Evolutionary conservation across 2,797 vertebrate species (phyloP), one percentile per base, ranked within the genome.

Genomic region (Coranthus polyacanthus): DNA sequence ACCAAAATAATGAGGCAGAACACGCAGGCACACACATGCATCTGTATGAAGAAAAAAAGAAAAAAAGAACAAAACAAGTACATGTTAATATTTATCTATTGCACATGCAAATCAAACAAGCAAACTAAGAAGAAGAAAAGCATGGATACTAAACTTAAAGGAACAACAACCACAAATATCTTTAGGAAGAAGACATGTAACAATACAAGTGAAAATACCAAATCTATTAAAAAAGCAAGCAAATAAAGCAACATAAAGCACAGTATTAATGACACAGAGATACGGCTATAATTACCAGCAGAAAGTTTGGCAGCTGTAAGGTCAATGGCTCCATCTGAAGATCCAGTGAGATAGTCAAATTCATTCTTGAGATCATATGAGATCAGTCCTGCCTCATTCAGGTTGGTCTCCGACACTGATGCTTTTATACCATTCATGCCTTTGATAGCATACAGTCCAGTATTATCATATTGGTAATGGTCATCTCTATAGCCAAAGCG

Each of bases 11-110:
- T 91, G 94, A 88, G 95, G 96, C 42, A 95, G 81, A 93, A 95
- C 96, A 97, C 95, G 96, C 91, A 98, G 96, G 95, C 94, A 95
- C 94, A 98, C 95, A 94, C 98, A 97, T 96, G 95, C 89, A 95
- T 92, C 94, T 96, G 92, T 95, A 92, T 91, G 87, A 95, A 95
- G 93, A 94, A 76, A 94, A 73, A 92, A 95, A 17, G 90, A 86
- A 79, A 78, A 77, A 65, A 67, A 76, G 26, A 43, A 63, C 90
- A 90, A 92, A 76, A 88, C 65, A 89, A 91, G 89, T 55, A 85
- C 32, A 8, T 70, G 82, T 94, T 91, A 94, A 87, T 80, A 74
- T 83, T 88, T 1, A 81, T 88, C 17, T 34, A 62, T 37, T 6
- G 13, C 90, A 78, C 82, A 92, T 87, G 85, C 88, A 92, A 73